These are phyloP conservation scores for Stichodactyla mertensii DNA, from an alignment of 64 coral and sea anemone species.

Conservation along the genomic window DNA sequence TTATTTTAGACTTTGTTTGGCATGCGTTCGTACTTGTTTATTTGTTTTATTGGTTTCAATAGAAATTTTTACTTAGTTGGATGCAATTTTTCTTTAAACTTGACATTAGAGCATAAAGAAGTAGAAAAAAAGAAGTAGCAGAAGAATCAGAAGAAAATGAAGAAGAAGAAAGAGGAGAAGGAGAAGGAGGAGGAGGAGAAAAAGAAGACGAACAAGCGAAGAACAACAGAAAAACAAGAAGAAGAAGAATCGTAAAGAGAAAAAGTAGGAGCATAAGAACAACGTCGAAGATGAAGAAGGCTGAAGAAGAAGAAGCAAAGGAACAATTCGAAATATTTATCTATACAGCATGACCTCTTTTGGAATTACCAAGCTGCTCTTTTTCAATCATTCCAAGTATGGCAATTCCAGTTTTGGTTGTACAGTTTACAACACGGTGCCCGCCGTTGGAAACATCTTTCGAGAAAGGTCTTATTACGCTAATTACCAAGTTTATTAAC, in stretches of 20 bases:
- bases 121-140: neutral
- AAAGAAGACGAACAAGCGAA: neutral
- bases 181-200: neutral
- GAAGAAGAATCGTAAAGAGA: neutral
- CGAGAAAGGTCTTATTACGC: constrained; percentile 1
- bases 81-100: no score
- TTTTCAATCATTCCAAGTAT: neutral
- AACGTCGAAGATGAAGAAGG: neutral
- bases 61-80: no score
- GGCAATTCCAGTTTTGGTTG: neutral
- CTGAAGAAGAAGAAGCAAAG: neutral
- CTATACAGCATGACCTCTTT: neutral
- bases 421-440: neutral
- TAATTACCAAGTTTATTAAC: constrained; percentile 9
- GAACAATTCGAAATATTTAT: neutral
- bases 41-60: neutral
- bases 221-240: neutral
- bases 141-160: neutral
- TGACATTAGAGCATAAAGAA: neutral
- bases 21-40: neutral
- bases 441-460: neutral
- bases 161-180: neutral
- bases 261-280: neutral
- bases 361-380: neutral
- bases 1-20: neutral